A percentile compares a stretch with the other conserved stretches of the same genome.
Conservation (phyloP, 2,113 vertebrate species). For the Hemibagrus wyckioides region DNA sequence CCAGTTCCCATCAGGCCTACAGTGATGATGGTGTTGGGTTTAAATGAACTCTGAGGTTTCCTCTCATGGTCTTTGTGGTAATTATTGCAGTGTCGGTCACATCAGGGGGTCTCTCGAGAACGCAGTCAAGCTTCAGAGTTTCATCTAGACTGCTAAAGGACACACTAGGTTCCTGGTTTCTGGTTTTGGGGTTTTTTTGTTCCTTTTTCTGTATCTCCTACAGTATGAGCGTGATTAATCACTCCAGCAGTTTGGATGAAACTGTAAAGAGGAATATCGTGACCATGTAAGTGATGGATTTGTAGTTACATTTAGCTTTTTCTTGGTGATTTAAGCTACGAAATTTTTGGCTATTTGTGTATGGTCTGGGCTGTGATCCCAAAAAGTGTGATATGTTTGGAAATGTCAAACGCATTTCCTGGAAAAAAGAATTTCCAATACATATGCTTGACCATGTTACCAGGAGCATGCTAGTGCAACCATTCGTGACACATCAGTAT, state of each 20-base stretch:
- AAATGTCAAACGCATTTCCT: neutral
- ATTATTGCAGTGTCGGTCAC: neutral
- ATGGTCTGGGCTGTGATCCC: neutral
- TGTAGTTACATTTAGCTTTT: neutral
- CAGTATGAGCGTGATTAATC: neutral
- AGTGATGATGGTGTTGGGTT: constrained; percentile 8
- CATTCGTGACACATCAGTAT: neutral
- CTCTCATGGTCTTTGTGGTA: constrained; percentile 20
- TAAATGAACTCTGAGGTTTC: constrained; percentile 25
- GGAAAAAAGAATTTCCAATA: neutral
- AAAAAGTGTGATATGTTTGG: neutral
- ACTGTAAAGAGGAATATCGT: neutral
- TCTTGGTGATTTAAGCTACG: neutral
- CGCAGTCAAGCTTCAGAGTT: neutral
- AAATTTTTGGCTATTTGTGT: neutral
- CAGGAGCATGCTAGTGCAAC: neutral
- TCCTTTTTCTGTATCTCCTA: neutral
- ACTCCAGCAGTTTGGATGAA: neutral
- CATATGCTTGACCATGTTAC: neutral
- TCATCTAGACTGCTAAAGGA: neutral
- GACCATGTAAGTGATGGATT: neutral
- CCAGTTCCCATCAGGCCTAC: neutral
- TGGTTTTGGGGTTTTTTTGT: neutral
- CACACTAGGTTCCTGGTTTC: neutral
- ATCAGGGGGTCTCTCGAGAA: constrained; percentile 6